A percentile compares a stretch with the other conserved stretches of the same genome.
Conservation (phyloP, 2,113 vertebrate genomes). For the Diadophis punctatus region DNA sequence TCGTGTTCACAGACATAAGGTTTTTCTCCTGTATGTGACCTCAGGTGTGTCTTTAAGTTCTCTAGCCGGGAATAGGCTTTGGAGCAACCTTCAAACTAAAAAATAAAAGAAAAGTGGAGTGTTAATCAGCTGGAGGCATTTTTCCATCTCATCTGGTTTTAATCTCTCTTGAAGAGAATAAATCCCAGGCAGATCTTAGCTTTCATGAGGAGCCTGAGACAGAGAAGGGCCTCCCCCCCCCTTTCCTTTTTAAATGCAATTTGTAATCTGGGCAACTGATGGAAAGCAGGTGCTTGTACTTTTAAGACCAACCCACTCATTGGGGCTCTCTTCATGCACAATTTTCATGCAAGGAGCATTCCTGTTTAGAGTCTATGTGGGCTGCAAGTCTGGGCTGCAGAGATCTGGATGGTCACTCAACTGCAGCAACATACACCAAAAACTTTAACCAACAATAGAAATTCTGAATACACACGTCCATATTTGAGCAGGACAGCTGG, state of each 20-base stretch:
- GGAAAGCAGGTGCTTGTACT: neutral
- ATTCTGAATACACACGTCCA: neutral
- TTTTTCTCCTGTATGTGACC: slow-evolving; percentile 98
- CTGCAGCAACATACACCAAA: neutral
- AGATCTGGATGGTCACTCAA: neutral
- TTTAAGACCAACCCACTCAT: neutral
- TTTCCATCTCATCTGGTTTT: slow-evolving; percentile 61
- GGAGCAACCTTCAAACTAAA: slow-evolving; percentile 92
- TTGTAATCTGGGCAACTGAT: slow-evolving; percentile 46
- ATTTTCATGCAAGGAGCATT: neutral
- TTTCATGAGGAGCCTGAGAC: slow-evolving; percentile 24
- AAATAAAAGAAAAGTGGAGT: slow-evolving; percentile 51
- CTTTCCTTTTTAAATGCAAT: slow-evolving; percentile 14
- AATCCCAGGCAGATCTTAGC: slow-evolving; percentile 45
- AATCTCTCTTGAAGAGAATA: slow-evolving; percentile 48
- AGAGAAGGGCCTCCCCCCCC: neutral
- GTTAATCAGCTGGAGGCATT: slow-evolving; percentile 60
- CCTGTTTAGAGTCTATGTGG: neutral
- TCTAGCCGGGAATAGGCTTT: slow-evolving; percentile 98
- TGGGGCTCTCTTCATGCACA: neutral
- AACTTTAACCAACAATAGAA: neutral
- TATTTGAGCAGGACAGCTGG: slow-evolving; percentile 35
- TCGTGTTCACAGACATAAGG: slow-evolving; percentile 97
- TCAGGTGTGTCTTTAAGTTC: slow-evolving; percentile 97
- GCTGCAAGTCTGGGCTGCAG: neutral